Evolutionary conservation across 2,888 invertebrate species (phyloP), one percentile per base, ranked within the genome.

Genomic region (Hipparchia semele): DNA sequence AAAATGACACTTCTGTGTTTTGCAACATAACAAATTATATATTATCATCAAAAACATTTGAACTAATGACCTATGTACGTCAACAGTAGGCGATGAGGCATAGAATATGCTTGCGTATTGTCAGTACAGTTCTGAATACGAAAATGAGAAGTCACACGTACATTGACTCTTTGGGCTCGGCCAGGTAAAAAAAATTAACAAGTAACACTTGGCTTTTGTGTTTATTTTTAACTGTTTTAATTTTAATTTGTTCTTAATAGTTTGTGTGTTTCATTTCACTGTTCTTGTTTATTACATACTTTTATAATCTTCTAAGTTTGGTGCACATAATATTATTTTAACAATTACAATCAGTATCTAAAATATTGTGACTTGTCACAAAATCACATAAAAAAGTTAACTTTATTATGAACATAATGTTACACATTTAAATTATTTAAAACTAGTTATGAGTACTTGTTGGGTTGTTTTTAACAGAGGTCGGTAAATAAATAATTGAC

Each of bases 11-110:
- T 64, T 64, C 13, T 66, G 54, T 65, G 2, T 51, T 65, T 54
- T n/a, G 12, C 66, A 8, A 56, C 45, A 4, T 45, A 53, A 65
- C 10, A 53, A 65, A 10, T 60, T n/a, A 10, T 65, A 23, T 65
- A 33, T 65, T 51, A 10, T 64, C 71, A 71, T 73, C 69, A 65
- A 51, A 79, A 79, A 79, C 73, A 76, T 75, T 76, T 86, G 88
- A 92, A 87, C 92, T 90, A 88, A 89, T 90, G 89, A 91, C 87
- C 90, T 87, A 77, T 91, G 86, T 90, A 88, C 89, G 83, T 92
- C 90, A 89, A 90, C 92, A 92, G 92, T 92, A 93, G 86, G 90
- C 83, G 87, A 94, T 94, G 94, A 94, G 92, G 92, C 89, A 89
- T 91, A 91, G 86, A 83, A 82, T 89, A 81, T 88, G 86, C 85